A percentile compares a stretch with the other conserved stretches of the same genome.
Conservation (phyloP, 2,113 vertebrate genomes). For the Leuciscus idus region DNA sequence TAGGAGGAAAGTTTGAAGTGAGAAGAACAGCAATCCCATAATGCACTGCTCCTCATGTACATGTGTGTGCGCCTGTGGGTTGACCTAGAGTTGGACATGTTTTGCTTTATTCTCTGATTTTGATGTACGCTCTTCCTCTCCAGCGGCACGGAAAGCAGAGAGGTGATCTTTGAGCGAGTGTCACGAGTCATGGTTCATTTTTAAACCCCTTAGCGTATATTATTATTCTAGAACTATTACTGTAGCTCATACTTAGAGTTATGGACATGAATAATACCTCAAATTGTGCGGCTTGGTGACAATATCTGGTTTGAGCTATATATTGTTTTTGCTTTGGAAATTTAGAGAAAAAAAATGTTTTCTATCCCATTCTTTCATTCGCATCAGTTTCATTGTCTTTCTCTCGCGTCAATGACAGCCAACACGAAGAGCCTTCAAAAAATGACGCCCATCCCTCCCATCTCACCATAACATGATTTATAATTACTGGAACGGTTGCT, state of each 20-base stretch:
- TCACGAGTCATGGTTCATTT: background rate
- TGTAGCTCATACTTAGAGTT: background rate
- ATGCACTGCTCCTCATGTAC: background rate
- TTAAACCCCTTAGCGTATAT: background rate
- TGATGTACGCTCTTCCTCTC: background rate
- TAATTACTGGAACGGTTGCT: slow-evolving; percentile 29
- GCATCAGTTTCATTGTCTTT: slow-evolving; percentile 20
- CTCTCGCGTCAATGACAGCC: background rate
- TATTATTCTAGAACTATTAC: background rate
- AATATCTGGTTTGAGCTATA: background rate
- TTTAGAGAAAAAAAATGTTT: background rate
- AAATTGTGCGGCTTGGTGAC: background rate
- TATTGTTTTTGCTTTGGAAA: background rate
- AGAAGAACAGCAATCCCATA: background rate
- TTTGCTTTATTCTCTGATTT: background rate
- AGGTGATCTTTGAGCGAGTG: background rate
- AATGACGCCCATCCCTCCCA: background rate
- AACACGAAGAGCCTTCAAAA: slow-evolving; percentile 5
- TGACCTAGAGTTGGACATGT: background rate
- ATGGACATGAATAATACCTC: background rate
- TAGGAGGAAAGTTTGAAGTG: slow-evolving; percentile 5
- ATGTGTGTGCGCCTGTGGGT: background rate
- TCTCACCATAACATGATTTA: background rate
- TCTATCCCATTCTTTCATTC: background rate
- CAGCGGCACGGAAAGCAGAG: background rate